Base-by-base conservation (phyloP, 2,888 invertebrate species). In the Caradrina kadenii region DNA sequence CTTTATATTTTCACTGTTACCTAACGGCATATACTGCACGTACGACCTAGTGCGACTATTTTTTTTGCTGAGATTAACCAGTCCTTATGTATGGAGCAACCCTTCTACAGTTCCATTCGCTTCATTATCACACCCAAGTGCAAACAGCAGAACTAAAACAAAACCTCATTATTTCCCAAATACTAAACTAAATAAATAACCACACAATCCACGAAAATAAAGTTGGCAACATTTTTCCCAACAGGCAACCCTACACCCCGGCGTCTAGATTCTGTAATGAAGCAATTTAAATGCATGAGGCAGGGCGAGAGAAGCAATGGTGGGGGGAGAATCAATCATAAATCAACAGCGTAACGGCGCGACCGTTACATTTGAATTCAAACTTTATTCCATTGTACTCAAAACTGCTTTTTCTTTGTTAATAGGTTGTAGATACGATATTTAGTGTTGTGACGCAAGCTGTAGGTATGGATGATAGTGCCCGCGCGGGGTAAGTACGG, bases 251-350 rank as follows among this genome's bases (percentile, higher is more conserved):
- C 96, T 96, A 93, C 83, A 85, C 84, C 85, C 87, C 89, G 90
- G 88, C 92, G 94, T 95, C 95, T 95, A 94, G 93, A 78, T 92
- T 93, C 94, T 89, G 93, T 96, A 96, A 96, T 96, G 96, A 96
- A 96, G 96, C 96, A 96, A 96, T 96, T 96, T 96, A 96, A 96
- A 96, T 96, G 96, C 96, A 96, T 96, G 96, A 96, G 95, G 95
- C 94, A 96, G 96, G 96, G 95, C 95, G 94, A 93, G 95, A 93
- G 93, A 91, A 91, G 86, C 89, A 89, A 89, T 93, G 95, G 95
- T 91, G 95, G 95, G 96, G 95, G 91, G 89, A 91, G 75, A 75
- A 70, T 82, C 73, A 77, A 80, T 80, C 81, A 80, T 72, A 79
- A 76, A 78, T 73, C 82, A 91, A 86, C 48, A 86, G 66, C 88